phyloP scores from a whole-genome alignment of 2,888 invertebrate species.

The Drepanosiphum platanoidis region DNA sequence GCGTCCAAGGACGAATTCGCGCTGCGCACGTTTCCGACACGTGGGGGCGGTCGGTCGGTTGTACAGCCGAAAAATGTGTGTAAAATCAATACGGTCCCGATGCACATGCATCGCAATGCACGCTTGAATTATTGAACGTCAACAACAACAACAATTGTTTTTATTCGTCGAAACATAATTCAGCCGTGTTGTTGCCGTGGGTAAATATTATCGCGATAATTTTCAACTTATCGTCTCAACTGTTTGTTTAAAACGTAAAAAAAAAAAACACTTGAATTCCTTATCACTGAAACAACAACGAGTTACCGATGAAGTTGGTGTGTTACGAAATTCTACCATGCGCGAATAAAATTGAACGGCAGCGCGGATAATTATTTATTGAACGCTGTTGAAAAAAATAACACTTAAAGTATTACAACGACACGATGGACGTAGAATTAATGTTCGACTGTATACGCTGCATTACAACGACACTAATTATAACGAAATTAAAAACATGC shows the following conservation, averaged over 20 bases:
- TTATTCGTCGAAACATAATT: no score
- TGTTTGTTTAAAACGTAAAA: neutral
- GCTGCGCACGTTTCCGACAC: slow-evolving; percentile 6
- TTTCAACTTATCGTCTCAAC: neutral
- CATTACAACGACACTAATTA: neutral
- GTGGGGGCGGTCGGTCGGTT: neutral
- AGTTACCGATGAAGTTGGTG: neutral
- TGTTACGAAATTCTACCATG: neutral
- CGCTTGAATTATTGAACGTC: neutral
- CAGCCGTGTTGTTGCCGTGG: no score
- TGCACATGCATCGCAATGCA: neutral
- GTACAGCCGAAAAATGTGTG: neutral
- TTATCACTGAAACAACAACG: neutral
- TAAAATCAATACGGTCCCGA: neutral
- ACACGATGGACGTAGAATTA: neutral
- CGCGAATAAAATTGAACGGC: neutral
- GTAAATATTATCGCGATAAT: neutral
- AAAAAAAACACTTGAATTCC: neutral
- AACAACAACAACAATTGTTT: neutral
- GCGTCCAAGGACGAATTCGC: slow-evolving; percentile 38
- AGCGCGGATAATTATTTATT: neutral
- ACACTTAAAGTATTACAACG: neutral
- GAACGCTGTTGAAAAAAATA: neutral
- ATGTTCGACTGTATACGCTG: neutral
- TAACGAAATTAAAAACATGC: neutral